Evolutionary conservation across 2,113 vertebrate genomes (phyloP).

Genomic region (Misgurnus mizolepis): DNA sequence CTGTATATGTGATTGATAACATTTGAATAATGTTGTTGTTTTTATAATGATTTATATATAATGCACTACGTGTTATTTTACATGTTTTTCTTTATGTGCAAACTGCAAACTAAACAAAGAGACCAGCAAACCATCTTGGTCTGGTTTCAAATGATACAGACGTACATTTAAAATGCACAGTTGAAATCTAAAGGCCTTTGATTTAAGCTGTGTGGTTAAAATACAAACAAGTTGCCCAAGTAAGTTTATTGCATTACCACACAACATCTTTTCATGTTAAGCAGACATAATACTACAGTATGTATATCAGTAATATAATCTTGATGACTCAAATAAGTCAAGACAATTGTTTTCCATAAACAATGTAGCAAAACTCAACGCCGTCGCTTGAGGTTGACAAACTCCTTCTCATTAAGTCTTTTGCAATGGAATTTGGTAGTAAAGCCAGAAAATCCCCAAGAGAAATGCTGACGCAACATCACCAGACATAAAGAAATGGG

Average conservation of each 20-base stretch:
- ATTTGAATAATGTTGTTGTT: too few species aligned
- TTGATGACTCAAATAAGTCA: neutral
- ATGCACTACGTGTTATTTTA: too few species aligned
- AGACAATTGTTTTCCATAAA: constrained; percentile 15
- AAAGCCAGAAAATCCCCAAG: constrained; percentile 28
- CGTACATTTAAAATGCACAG: too few species aligned
- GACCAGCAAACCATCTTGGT: too few species aligned
- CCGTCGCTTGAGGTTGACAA: neutral
- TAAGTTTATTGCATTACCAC: neutral
- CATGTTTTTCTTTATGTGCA: too few species aligned
- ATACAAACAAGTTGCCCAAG: too few species aligned
- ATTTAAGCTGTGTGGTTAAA: too few species aligned
- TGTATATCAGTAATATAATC: neutral
- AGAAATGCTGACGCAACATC: constrained; percentile 36
- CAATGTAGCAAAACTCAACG: constrained; percentile 3
- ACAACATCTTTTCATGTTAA: neutral
- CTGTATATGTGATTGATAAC: too few species aligned
- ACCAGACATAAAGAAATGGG: constrained; percentile 17
- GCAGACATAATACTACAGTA: neutral
- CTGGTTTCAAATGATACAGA: too few species aligned
- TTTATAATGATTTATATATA: too few species aligned
- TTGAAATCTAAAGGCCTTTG: too few species aligned
- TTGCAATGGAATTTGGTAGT: constrained; percentile 18
- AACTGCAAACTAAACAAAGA: too few species aligned
- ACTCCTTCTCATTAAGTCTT: constrained; percentile 22